Conservation (phyloP, 2,888 invertebrate species). For the Lepidocyrtoides sp. region DNA sequence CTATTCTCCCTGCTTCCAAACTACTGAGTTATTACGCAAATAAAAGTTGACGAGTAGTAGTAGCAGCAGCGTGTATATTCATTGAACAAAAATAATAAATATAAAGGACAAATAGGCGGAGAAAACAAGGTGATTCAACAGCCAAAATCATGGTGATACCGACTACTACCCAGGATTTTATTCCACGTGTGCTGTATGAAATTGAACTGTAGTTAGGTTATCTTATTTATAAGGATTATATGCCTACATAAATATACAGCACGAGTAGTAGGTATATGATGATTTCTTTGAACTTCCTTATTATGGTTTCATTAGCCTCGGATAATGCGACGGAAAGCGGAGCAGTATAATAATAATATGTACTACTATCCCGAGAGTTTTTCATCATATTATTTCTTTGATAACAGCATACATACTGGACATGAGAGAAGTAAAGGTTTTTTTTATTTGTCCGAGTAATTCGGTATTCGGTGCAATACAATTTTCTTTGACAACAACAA, state of each 20-base stretch:
- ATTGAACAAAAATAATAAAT: conserved; percentile 28
- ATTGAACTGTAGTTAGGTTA: background rate
- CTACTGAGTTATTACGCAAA: conserved; percentile 24
- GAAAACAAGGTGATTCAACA: conserved; percentile 7
- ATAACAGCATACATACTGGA: background rate
- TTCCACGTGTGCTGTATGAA: background rate
- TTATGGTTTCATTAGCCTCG: background rate
- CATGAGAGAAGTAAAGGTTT: background rate
- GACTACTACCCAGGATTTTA: background rate
- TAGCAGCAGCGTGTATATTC: background rate
- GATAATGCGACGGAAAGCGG: background rate
- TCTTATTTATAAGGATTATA: background rate
- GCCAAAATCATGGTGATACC: background rate
- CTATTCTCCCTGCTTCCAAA: background rate
- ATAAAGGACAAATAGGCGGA: conserved; percentile 11
- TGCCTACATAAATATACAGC: background rate
- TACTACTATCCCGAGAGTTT: no score
- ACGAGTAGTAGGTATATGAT: no score
- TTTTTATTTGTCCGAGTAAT: conserved; percentile 5
- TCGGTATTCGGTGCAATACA: background rate
- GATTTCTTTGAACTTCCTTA: background rate
- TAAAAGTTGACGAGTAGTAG: conserved; percentile 33
- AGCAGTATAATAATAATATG: background rate
- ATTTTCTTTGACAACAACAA: background rate
- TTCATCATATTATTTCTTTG: no score